Conservation (phyloP, 2,888 invertebrate genomes). For the Kryphioiulus occultus region DNA sequence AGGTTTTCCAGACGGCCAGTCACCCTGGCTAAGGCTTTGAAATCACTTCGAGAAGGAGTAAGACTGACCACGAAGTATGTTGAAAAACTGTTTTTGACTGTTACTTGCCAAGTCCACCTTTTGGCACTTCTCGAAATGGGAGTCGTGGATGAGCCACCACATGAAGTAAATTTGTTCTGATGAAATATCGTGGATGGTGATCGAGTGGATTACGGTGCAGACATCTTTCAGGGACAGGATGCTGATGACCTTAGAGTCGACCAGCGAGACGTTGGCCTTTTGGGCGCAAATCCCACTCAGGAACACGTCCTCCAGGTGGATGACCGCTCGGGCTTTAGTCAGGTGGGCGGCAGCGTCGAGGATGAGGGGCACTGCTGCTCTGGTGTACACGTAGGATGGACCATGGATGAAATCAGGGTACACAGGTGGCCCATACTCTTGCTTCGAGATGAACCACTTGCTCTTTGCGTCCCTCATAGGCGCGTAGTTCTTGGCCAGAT, state of each 20-base stretch:
- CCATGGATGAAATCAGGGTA: conserved; percentile 95
- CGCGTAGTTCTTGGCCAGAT: conserved; percentile 82
- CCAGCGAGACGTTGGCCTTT: conserved; percentile 59
- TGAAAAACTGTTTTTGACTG: not conserved
- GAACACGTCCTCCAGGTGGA: conserved; percentile 91
- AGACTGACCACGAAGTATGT: not conserved
- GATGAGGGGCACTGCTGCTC: conserved; percentile 75
- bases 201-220: not conserved
- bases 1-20: too few species aligned
- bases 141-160: conserved; percentile 12
- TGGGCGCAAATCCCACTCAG: conserved; percentile 88
- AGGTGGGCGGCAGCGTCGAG: conserved; percentile 74
- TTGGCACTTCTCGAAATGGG: not conserved
- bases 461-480: conserved; percentile 83
- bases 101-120: not conserved
- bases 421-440: conserved; percentile 75
- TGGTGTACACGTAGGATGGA: conserved; percentile 85
- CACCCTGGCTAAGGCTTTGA: too few species aligned
- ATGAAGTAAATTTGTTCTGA: not conserved
- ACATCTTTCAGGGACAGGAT: not conserved
- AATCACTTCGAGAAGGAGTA: not conserved
- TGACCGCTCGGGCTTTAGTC: conserved; percentile 66
- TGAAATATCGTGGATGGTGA: not conserved
- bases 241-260: not conserved
- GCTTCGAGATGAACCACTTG: conserved; percentile 85